Percentiles rank a stretch among this genome's conserved stretches.
These are phyloP conservation scores for Tanytarsus gracilentus DNA, from an alignment of 2,888 invertebrate species.

Conservation along the genomic window DNA sequence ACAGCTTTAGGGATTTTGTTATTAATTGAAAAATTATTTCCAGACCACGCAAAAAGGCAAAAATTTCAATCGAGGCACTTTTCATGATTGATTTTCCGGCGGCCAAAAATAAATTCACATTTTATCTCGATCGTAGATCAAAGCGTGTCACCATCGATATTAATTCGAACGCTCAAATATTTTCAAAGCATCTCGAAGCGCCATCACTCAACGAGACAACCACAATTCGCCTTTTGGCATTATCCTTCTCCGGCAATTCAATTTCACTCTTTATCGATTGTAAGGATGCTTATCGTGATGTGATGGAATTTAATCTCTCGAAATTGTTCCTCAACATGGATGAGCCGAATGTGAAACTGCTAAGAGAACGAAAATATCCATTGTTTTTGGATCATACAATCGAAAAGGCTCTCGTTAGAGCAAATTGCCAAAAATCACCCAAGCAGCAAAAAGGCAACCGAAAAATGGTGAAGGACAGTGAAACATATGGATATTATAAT, in stretches of 20 bases:
- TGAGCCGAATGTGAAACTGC: slow-evolving; percentile 43
- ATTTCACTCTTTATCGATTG: slow-evolving; percentile 41
- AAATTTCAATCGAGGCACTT: slow-evolving; percentile 43
- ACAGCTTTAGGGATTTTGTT: too few relatives aligned
- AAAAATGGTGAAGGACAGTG: slow-evolving; percentile 24
- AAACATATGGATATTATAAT: slow-evolving; percentile 13
- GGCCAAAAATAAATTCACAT: slow-evolving; percentile 43
- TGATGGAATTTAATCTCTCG: slow-evolving; percentile 40
- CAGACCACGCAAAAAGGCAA: slow-evolving; percentile 42
- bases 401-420: slow-evolving; percentile 41
- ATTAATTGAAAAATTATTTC: too few relatives aligned
- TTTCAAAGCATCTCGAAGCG: slow-evolving; percentile 42
- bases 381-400: slow-evolving; percentile 41
- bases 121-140: slow-evolving; percentile 43
- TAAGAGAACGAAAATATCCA: slow-evolving; percentile 44
- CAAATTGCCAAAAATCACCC: slow-evolving; percentile 41
- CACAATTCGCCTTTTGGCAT: slow-evolving; percentile 41
- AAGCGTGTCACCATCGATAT: slow-evolving; percentile 42
- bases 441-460: slow-evolving; percentile 25
- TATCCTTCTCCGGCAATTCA: slow-evolving; percentile 40
- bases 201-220: slow-evolving; percentile 43
- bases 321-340: slow-evolving; percentile 43
- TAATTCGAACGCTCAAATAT: slow-evolving; percentile 39
- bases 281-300: slow-evolving; percentile 40
- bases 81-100: slow-evolving; percentile 44